A percentile compares a stretch with the other conserved stretches of the same genome.
phyloP scores from a whole-genome alignment of 2,797 vertebrate species.

The Mus minutoides region DNA sequence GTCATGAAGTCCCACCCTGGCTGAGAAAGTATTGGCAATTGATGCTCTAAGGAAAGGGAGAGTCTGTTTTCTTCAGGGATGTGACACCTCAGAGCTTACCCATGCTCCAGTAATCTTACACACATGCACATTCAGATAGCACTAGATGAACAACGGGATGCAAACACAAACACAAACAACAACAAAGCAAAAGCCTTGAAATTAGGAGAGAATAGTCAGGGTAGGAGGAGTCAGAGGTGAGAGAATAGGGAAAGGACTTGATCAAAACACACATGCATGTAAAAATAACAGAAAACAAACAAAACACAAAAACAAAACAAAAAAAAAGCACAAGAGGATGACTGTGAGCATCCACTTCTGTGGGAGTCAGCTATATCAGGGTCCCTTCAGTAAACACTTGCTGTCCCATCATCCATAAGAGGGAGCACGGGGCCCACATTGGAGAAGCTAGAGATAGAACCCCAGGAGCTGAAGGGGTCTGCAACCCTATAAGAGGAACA shows the following conservation, averaged over 20 bases:
- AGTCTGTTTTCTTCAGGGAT: not conserved
- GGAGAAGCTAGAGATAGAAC: no score
- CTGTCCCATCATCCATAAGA: no score
- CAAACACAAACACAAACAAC: not conserved
- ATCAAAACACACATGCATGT: not conserved
- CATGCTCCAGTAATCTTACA: not conserved
- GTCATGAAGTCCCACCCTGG: not conserved
- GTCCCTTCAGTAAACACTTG: no score
- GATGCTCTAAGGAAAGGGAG: not conserved
- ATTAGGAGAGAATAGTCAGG: not conserved
- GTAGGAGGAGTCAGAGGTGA: no score
- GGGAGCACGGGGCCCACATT: no score
- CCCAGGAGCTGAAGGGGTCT: no score
- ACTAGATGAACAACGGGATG: no score
- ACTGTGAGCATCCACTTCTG: no score
- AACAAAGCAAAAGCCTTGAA: not conserved
- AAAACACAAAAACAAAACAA: no score
- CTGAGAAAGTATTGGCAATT: not conserved
- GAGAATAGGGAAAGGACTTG: not conserved
- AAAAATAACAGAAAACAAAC: not conserved
- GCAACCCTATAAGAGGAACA: no score
- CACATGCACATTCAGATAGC: not conserved
- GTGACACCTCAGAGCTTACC: not conserved
- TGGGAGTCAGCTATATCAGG: no score
- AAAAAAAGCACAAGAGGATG: not conserved